phyloP scores from a whole-genome alignment of 2,888 invertebrate genomes.

The Colostygia pectinataria region DNA sequence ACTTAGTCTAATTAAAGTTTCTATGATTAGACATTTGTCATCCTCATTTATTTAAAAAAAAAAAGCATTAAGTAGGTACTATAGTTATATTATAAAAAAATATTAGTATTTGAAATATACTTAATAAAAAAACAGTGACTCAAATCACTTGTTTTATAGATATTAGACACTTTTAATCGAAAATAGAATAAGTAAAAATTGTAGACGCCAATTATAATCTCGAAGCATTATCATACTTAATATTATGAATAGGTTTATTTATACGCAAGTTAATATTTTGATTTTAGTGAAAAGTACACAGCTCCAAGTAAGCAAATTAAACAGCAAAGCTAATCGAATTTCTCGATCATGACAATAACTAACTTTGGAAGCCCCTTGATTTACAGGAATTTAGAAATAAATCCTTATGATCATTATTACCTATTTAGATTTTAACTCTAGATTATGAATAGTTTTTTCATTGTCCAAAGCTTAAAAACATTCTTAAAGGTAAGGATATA shows the following conservation, averaged over 20 bases:
- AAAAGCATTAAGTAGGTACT: background rate
- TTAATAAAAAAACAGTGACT: background rate
- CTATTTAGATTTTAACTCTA: background rate
- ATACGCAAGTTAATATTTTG: background rate
- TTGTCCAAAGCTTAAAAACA: conserved; percentile 8
- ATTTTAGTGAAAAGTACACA: conserved; percentile 2
- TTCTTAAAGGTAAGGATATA: background rate
- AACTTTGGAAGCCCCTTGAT: conserved; percentile 20
- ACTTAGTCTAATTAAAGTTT: conserved; percentile 3
- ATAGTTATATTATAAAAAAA: too few relatives aligned
- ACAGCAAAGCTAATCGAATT: background rate
- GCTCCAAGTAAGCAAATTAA: background rate
- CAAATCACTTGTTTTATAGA: conserved; percentile 4
- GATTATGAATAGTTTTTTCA: background rate
- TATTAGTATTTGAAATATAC: too few relatives aligned
- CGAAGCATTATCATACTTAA: conserved; percentile 15
- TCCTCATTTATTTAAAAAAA: background rate
- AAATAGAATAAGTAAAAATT: conserved; percentile 4
- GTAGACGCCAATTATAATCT: conserved; percentile 20
- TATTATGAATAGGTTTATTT: background rate
- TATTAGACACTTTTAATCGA: too few relatives aligned
- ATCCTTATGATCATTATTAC: background rate
- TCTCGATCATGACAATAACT: conserved; percentile 5
- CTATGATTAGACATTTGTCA: background rate
- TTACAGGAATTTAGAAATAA: conserved; percentile 26